Percentiles rank a stretch among this genome's conserved stretches.
Conservation (phyloP, 1,140 invertebrate species). For the Oedothorax gibbosus region DNA sequence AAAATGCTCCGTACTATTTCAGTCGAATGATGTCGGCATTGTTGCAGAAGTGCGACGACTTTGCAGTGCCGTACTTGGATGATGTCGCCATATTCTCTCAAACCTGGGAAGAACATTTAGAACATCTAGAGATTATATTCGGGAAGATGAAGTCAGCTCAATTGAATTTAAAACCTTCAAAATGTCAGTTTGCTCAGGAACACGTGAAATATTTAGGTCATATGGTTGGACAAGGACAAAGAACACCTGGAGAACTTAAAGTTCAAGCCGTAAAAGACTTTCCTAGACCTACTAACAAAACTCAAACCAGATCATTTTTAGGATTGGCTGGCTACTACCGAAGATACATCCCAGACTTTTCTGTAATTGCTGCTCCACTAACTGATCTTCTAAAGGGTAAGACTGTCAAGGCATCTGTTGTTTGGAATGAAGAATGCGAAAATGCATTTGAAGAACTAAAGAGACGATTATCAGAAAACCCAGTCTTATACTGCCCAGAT, state of each 20-base stretch:
- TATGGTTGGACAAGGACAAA: not conserved
- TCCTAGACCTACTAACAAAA: conserved; percentile 32
- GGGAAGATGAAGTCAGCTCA: not conserved
- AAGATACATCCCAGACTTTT: conserved; percentile 23
- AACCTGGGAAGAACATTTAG: conserved; percentile 25
- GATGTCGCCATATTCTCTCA: conserved; percentile 27
- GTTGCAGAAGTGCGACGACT: conserved; percentile 16
- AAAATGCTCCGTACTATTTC: conserved; percentile 40
- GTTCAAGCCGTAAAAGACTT: conserved; percentile 61
- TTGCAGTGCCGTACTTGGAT: conserved; percentile 27
- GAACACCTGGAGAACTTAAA: conserved; percentile 54
- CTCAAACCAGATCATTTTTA: not conserved
- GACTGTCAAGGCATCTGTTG: not conserved
- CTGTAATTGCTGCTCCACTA: not conserved
- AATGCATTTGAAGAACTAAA: conserved; percentile 7
- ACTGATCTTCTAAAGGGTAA: not conserved
- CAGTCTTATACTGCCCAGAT: conserved; percentile 21
- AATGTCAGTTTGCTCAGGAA: conserved; percentile 10
- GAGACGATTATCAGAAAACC: conserved; percentile 5
- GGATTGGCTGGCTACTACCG: not conserved
- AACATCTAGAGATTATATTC: conserved; percentile 8
- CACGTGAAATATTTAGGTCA: conserved; percentile 33
- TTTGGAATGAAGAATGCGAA: conserved; percentile 1
- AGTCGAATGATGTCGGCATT: conserved; percentile 4
- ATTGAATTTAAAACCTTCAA: not conserved